Percentiles rank a stretch among this genome's conserved stretches.
phyloP scores from a whole-genome alignment of 1,140 invertebrate genomes.

The Ceratosolen solmsi region DNA sequence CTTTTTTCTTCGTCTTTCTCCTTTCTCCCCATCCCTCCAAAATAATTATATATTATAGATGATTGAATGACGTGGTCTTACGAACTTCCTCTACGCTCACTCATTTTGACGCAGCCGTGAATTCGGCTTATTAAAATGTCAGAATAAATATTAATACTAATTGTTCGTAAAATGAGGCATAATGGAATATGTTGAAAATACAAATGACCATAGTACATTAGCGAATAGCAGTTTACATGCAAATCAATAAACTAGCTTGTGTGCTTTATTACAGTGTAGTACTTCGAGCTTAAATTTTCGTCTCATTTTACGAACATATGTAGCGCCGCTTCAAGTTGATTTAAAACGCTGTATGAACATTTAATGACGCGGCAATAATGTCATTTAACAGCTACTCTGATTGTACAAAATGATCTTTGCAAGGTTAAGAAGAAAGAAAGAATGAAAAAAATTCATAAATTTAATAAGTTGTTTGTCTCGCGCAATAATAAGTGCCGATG shows the following conservation, averaged over 20 bases:
- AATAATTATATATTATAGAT: background rate
- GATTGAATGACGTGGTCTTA: background rate
- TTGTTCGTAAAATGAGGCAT: background rate
- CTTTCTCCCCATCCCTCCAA: too few relatives aligned
- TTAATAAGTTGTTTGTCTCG: too few relatives aligned
- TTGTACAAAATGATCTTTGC: background rate
- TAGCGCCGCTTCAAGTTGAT: background rate
- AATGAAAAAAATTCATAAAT: too few relatives aligned
- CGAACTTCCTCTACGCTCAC: background rate
- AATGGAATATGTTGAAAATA: background rate
- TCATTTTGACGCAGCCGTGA: background rate
- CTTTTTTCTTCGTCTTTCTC: too few relatives aligned
- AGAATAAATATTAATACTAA: background rate
- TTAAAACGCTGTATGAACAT: background rate
- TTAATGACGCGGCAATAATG: background rate
- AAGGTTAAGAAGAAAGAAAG: too few relatives aligned
- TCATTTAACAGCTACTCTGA: background rate
- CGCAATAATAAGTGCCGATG: too few relatives aligned
- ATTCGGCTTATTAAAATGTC: background rate
- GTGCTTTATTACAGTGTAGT: background rate
- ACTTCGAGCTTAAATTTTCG: background rate
- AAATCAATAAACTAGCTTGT: background rate
- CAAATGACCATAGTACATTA: background rate
- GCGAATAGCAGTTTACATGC: background rate
- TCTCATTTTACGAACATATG: background rate